These are phyloP conservation scores for Camelus dromedarius DNA, from an alignment of 2,113 vertebrate genomes.

Conservation along the genomic window DNA sequence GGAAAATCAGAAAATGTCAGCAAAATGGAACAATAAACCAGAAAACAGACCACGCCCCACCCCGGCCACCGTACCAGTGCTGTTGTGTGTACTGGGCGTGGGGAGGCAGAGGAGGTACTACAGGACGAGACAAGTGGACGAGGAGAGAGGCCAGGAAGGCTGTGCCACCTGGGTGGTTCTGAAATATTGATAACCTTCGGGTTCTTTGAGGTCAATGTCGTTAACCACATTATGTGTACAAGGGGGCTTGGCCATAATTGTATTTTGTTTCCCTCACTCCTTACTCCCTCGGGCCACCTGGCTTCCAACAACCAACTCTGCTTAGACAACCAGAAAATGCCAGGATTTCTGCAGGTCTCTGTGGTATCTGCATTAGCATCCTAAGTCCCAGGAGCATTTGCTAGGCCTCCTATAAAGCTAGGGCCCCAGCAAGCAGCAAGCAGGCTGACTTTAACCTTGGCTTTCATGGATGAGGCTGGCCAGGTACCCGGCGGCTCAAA, in stretches of 20 bases:
- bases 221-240: not conserved
- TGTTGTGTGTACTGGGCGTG: rapidly evolving
- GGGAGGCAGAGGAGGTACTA: not conserved
- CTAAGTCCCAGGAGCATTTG: too few relatives aligned
- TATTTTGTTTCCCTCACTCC: not conserved
- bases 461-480: not conserved
- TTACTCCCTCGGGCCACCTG: not conserved
- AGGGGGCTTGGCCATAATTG: not conserved
- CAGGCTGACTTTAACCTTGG: not conserved
- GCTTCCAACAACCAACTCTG: not conserved
- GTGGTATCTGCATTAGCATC: not conserved
- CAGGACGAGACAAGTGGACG: not conserved
- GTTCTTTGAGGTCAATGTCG: not conserved
- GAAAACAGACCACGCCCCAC: not conserved
- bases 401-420: not conserved
- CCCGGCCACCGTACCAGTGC: rapidly evolving
- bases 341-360: not conserved
- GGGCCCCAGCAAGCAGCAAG: not conserved
- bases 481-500: not conserved
- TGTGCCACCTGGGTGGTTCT: not conserved
- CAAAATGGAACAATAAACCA: not conserved
- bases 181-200: not conserved
- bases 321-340: not conserved
- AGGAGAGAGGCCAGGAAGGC: not conserved
- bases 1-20: constrained; percentile 17